These are phyloP conservation scores for Mechanitis messenoides DNA, from an alignment of 2,888 invertebrate species.

Conservation along the genomic window DNA sequence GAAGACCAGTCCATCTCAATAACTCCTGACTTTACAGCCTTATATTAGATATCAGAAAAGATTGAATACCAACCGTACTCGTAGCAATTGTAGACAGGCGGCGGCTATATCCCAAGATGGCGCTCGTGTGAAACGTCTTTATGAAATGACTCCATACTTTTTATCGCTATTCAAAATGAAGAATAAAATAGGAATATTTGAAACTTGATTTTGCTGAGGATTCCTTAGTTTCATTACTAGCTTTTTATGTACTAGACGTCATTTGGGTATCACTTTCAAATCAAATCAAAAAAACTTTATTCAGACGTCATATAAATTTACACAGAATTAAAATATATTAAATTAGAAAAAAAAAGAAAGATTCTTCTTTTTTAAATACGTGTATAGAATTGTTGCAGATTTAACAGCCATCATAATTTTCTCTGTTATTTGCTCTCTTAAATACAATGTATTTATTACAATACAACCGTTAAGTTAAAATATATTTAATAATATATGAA, in stretches of 20 bases:
- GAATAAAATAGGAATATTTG: constrained; percentile 3
- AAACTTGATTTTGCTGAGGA: background rate
- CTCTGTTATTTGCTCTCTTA: too few species aligned
- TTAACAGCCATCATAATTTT: too few species aligned
- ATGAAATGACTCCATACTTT: constrained; percentile 13
- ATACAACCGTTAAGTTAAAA: too few species aligned
- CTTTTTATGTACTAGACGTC: background rate
- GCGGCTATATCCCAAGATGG: constrained; percentile 15
- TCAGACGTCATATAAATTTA: too few species aligned
- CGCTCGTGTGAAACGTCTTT: constrained; percentile 21
- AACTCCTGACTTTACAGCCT: constrained; percentile 8
- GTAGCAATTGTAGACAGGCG: constrained; percentile 15
- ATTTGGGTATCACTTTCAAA: background rate
- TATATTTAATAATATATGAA: too few species aligned
- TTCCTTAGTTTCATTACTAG: background rate
- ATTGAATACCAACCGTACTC: constrained; percentile 12
- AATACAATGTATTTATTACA: too few species aligned
- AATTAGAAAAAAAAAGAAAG: too few species aligned
- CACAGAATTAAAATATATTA: too few species aligned
- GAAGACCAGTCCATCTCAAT: background rate
- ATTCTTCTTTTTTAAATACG: too few species aligned
- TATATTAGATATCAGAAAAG: constrained; percentile 14
- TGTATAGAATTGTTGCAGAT: too few species aligned
- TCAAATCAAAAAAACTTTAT: too few species aligned
- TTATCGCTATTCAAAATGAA: constrained; percentile 6